A percentile compares a stretch with the other conserved stretches of the same genome.
Conservation (phyloP, 2,797 vertebrate genomes). For the Meriones psammophilus region DNA sequence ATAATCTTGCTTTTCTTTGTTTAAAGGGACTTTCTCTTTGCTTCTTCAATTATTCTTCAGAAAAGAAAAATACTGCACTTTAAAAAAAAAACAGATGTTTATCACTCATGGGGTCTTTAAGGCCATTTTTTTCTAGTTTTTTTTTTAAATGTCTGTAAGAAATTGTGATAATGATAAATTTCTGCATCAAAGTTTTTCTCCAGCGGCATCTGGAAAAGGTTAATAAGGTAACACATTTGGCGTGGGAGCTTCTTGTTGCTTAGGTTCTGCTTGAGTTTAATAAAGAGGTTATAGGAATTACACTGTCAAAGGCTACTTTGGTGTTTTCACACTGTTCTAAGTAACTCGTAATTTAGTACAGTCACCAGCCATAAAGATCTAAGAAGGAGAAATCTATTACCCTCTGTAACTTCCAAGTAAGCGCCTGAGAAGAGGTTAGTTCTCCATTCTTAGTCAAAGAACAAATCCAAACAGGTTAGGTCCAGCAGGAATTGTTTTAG, state of each 20-base stretch:
- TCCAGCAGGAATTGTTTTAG: neutral
- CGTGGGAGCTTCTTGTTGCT: neutral
- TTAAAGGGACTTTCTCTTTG: neutral
- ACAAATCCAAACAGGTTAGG: neutral
- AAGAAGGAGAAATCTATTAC: neutral
- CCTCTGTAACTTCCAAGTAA: conserved; percentile 24
- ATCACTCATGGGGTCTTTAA: neutral
- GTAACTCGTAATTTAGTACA: conserved; percentile 20
- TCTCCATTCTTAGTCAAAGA: neutral
- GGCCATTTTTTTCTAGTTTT: neutral
- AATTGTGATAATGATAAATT: neutral
- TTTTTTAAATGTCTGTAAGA: neutral
- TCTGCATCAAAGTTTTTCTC: neutral
- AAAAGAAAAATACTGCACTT: neutral
- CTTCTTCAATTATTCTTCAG: neutral
- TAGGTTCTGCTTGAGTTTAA: neutral
- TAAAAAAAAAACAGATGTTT: conserved; percentile 21
- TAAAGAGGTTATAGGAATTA: neutral
- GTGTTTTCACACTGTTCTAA: conserved; percentile 15
- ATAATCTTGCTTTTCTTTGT: neutral
- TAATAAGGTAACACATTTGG: neutral
- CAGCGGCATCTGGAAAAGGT: neutral
- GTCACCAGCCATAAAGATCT: conserved; percentile 11
- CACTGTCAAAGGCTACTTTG: neutral
- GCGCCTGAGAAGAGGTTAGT: neutral